These are phyloP conservation scores for Bergia puertoricense DNA, from an alignment of 92 coral and sea anemone genomes.

Conservation along the genomic window DNA sequence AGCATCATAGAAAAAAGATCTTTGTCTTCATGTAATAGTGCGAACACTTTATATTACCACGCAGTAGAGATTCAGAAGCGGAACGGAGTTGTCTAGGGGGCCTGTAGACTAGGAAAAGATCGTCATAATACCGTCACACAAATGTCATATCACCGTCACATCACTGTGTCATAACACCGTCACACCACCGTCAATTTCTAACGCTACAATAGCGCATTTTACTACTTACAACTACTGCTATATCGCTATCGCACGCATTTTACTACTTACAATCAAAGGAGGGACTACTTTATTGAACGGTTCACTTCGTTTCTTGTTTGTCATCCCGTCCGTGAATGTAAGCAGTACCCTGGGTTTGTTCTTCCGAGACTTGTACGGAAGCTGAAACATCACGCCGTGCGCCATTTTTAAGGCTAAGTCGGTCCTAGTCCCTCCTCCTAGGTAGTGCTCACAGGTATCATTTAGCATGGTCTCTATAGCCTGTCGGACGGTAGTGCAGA, in stretches of 20 bases:
- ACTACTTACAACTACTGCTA: neutral
- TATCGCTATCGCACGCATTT: too few relatives aligned
- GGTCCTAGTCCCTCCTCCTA: neutral
- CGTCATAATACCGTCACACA: too few relatives aligned
- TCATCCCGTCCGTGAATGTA: slow-evolving; percentile 26
- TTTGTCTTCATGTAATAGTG: too few relatives aligned
- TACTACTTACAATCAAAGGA: neutral
- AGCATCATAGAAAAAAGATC: too few relatives aligned
- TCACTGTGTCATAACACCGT: too few relatives aligned
- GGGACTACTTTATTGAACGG: neutral
- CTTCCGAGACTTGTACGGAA: neutral
- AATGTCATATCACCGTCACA: too few relatives aligned
- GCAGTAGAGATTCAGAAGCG: too few relatives aligned
- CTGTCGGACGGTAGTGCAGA: neutral
- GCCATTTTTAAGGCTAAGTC: neutral
- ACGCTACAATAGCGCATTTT: too few relatives aligned
- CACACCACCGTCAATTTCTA: too few relatives aligned
- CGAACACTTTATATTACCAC: too few relatives aligned
- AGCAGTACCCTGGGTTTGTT: neutral
- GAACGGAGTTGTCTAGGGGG: too few relatives aligned
- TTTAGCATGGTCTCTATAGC: neutral
- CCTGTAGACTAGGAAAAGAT: too few relatives aligned
- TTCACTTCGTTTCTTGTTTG: neutral
- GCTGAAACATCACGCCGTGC: neutral
- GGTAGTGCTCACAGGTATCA: neutral